Conservation (phyloP, 2,113 vertebrate species). For the Neogobius melanostomus region DNA sequence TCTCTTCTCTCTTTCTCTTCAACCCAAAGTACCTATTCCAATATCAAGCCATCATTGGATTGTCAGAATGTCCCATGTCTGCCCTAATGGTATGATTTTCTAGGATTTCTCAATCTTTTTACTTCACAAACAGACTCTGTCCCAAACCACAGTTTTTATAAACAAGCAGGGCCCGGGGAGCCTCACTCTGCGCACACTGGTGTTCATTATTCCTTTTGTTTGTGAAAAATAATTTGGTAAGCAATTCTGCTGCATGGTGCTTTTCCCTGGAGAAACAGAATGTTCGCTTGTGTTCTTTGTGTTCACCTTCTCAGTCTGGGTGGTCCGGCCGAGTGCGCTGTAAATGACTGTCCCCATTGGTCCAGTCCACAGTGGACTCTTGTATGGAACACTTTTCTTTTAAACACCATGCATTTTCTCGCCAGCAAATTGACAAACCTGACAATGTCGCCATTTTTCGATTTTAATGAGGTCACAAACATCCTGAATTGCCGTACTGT, state of each 20-base stretch:
- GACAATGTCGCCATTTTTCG: slow-evolving; percentile 51
- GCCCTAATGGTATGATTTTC: not conserved
- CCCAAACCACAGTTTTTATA: not conserved
- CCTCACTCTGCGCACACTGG: slow-evolving; percentile 16
- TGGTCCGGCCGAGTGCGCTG: slow-evolving; percentile 57
- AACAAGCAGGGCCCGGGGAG: slow-evolving; percentile 10
- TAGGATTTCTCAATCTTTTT: not conserved
- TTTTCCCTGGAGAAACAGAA: slow-evolving; percentile 54
- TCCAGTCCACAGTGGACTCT: slow-evolving; percentile 49
- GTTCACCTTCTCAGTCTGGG: slow-evolving; percentile 50
- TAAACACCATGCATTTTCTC: slow-evolving; percentile 33
- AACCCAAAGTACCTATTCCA: not conserved
- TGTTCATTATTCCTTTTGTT: slow-evolving; percentile 43
- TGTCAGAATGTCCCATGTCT: not conserved
- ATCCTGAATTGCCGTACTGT: slow-evolving; percentile 40
- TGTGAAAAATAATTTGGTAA: slow-evolving; percentile 39
- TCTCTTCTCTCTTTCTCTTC: not conserved
- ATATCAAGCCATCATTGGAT: not conserved
- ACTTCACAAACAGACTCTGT: not conserved
- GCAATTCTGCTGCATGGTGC: slow-evolving; percentile 29
- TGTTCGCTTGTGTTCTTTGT: slow-evolving; percentile 51
- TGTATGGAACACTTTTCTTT: slow-evolving; percentile 44
- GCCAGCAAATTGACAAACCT: slow-evolving; percentile 48
- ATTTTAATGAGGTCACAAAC: slow-evolving; percentile 70
- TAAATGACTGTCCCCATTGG: slow-evolving; percentile 47